Conservation (phyloP, 2,113 vertebrate species). For the Nycticorax nycticorax region DNA sequence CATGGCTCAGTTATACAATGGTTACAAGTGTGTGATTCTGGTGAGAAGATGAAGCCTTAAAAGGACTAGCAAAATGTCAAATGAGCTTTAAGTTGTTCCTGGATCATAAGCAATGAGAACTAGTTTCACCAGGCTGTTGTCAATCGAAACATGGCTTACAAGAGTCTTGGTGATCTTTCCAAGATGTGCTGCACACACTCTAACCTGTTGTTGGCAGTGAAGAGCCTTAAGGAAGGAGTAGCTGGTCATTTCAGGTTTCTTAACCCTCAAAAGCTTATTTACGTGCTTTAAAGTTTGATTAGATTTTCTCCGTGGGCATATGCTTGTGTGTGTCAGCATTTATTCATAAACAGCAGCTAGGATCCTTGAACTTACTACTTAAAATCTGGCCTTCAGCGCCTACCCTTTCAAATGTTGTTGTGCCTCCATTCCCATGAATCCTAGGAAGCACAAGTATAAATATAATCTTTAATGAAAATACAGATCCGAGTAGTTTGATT, state of each 20-base stretch:
- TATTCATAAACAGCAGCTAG: not conserved
- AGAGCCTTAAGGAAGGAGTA: not conserved
- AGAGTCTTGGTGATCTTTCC: not conserved
- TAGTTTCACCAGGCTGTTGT: not conserved
- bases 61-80: not conserved
- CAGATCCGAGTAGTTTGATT: not conserved
- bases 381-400: not conserved
- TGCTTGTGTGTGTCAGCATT: not conserved
- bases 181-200: not conserved
- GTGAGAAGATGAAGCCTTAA: not conserved
- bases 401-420: not conserved
- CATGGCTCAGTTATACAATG: not conserved
- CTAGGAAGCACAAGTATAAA: conserved; percentile 5
- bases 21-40: not conserved
- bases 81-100: not conserved
- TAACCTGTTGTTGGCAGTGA: not conserved
- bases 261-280: not conserved
- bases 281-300: not conserved
- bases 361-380: not conserved
- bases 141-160: not conserved
- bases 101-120: not conserved
- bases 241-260: not conserved
- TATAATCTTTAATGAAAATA: not conserved
- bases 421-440: not conserved
- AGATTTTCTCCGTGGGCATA: not conserved